Percentiles rank a stretch among this genome's conserved stretches.
These are phyloP conservation scores for Halocynthia roretzi DNA, from an alignment of 23 tunicate species.

Conservation along the genomic window DNA sequence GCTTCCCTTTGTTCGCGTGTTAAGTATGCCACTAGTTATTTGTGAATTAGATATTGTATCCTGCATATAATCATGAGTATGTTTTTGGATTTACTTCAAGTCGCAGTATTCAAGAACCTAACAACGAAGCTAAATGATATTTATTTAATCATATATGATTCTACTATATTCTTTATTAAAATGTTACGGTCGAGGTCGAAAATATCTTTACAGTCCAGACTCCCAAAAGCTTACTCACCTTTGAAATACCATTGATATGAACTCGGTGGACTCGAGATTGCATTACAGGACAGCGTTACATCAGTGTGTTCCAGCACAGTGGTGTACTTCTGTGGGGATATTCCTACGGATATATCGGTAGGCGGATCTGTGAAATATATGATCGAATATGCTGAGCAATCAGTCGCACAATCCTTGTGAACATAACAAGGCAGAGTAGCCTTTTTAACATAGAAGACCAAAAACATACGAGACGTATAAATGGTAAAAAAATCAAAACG, in stretches of 20 bases:
- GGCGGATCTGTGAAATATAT: slow-evolving; percentile 34
- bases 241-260: slow-evolving; percentile 55
- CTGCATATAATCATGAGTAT: too few relatives aligned
- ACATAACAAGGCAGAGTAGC: too few relatives aligned
- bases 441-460: too few relatives aligned
- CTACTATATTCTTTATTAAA: neutral
- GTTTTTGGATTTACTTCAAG: too few relatives aligned
- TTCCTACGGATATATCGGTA: neutral
- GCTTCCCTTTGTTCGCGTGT: too few relatives aligned
- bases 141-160: neutral
- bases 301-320: slow-evolving; percentile 33
- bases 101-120: neutral
- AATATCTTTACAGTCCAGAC: neutral
- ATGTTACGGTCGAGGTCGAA: neutral
- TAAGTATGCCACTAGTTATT: too few relatives aligned
- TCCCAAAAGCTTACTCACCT: slow-evolving; percentile 30
- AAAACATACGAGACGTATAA: too few relatives aligned
- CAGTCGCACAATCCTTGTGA: too few relatives aligned
- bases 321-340: slow-evolving; percentile 22
- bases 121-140: neutral
- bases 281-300: slow-evolving; percentile 36
- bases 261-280: slow-evolving; percentile 42
- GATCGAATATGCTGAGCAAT: neutral
- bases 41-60: too few relatives aligned
- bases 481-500: too few relatives aligned